Evolutionary conservation across 1,140 invertebrate genomes (phyloP).

Genomic region (Drosophila teissieri): DNA sequence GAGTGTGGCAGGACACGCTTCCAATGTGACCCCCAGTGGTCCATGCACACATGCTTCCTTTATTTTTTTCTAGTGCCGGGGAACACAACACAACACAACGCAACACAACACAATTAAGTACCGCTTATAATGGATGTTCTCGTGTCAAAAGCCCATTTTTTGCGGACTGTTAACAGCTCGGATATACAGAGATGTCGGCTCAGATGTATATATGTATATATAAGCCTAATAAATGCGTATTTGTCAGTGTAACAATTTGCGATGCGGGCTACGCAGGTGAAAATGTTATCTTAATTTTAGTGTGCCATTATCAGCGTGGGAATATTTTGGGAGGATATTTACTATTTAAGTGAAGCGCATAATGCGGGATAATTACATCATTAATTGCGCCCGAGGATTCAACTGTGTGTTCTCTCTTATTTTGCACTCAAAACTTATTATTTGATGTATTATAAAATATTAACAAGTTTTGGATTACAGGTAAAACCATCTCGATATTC

Average conservation of each 20-base stretch:
- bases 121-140: conserved; percentile 71
- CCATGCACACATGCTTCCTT: conserved; percentile 16
- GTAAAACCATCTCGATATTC: too few species aligned
- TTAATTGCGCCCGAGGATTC: background rate
- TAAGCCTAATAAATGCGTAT: conserved; percentile 36
- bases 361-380: background rate
- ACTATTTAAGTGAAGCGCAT: background rate
- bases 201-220: conserved; percentile 22
- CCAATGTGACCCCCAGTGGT: conserved; percentile 12
- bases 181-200: conserved; percentile 19
- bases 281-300: conserved; percentile 52
- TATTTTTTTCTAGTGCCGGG: conserved; percentile 4
- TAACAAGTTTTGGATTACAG: too few species aligned
- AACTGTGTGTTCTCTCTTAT: background rate
- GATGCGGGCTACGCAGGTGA: conserved; percentile 9
- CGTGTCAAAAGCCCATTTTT: conserved; percentile 83
- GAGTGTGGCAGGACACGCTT: conserved; percentile 38
- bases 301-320: background rate
- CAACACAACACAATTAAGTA: conserved; percentile 77
- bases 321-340: too few species aligned
- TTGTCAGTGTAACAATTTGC: background rate
- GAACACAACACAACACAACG: too few species aligned
- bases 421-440: too few species aligned
- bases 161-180: conserved; percentile 44
- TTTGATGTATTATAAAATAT: too few species aligned